These are phyloP conservation scores for Riptortus pedestris DNA, from an alignment of 1,140 invertebrate species.

Conservation along the genomic window DNA sequence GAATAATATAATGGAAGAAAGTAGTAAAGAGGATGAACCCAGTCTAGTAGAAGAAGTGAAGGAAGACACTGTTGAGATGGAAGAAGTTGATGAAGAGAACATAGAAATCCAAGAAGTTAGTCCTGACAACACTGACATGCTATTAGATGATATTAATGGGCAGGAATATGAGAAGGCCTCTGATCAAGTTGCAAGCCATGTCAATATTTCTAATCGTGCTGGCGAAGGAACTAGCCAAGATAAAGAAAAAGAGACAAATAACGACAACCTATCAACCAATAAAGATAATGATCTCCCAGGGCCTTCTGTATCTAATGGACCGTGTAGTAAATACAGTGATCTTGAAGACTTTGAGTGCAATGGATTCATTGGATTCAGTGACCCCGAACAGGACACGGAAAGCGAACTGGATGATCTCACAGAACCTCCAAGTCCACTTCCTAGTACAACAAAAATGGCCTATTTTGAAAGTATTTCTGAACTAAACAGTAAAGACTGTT, in stretches of 20 bases:
- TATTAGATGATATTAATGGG: background rate
- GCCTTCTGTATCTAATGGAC: background rate
- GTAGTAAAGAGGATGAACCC: background rate
- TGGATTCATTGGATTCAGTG: background rate
- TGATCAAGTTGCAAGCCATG: background rate
- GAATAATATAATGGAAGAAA: background rate
- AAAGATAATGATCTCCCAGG: background rate
- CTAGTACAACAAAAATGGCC: too few species aligned
- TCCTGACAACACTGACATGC: background rate
- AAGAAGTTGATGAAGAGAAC: slow-evolving; percentile 5
- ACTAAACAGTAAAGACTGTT: background rate
- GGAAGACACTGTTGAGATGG: background rate
- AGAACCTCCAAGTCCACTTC: too few species aligned
- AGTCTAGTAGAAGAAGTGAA: background rate
- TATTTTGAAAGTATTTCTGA: background rate
- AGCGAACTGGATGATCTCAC: background rate
- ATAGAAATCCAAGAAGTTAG: background rate
- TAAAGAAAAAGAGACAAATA: background rate
- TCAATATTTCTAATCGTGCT: background rate
- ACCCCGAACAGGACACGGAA: background rate
- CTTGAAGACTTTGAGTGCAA: background rate
- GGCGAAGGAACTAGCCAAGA: background rate
- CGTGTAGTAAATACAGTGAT: background rate
- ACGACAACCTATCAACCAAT: background rate
- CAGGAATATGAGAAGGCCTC: background rate